Evolutionary conservation across 2,113 vertebrate genomes (phyloP), one percentile per base, ranked within the genome.

Genomic region (Hemiprocne comata): DNA sequence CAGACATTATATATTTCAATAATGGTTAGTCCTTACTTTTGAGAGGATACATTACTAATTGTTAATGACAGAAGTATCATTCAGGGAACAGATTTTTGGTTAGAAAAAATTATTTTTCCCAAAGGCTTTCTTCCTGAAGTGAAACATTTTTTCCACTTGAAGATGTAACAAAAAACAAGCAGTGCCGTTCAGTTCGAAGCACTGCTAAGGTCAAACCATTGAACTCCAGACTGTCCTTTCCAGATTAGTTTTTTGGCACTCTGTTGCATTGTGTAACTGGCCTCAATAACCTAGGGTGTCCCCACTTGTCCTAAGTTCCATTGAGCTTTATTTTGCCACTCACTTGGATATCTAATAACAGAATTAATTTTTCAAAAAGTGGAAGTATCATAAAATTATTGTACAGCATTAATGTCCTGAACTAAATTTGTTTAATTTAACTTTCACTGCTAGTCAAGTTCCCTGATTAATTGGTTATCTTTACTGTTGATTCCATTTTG

Each of bases 221-320:
- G 25, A 61, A 28, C 21, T 20, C 12, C 8, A 19, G 0, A 0
- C n/a, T 54, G n/a, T 54, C 24, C 6, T 6, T 85, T 78, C 20
- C 25, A 40, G 11, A 6, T 46, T 53, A 31, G 6, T 10, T 60
- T 62, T 91, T 74, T 48, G 11, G 54, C 5, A 23, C 31, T 66
- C 31, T 51, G 11, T 78, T 61, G 31, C 13, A 13, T 19, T 69
- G 31, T 55, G 54, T 34, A 74, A 40, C 21, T 24, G n/a, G 15
- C 26, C 31, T 74, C 34, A 24, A 7, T 34, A 67, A 40, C 33
- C 17, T 48, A 54, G 14, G 20, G 26, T 28, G 7, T 33, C 5
- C 40, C 8, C 48, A 13, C 31, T 80, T 62, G 15, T 23, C 17
- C 46, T 8, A 34, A 48, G 1, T 65, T 65, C 10, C 51, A 51